Percentiles rank a stretch among this genome's conserved stretches.
Conservation (phyloP, 1,140 invertebrate genomes). For the Lethrus apterus region DNA sequence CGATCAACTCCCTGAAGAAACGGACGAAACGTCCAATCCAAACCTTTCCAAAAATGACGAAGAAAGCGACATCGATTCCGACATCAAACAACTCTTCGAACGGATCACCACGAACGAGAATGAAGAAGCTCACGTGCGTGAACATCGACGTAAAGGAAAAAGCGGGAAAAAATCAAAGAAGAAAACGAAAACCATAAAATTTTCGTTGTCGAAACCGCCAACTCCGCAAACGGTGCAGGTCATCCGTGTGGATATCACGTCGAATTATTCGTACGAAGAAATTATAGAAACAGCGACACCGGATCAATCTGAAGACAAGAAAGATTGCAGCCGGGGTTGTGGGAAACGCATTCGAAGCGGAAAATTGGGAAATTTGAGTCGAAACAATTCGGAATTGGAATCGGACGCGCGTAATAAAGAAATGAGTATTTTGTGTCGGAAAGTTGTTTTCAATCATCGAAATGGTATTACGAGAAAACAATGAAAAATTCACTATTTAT, state of each 20-base stretch:
- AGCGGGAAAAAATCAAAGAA: conserved; percentile 14
- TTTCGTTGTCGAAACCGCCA: conserved; percentile 32
- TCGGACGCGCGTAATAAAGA: background rate
- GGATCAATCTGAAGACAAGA: background rate
- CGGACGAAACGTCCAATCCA: conserved; percentile 6
- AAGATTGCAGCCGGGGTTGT: conserved; percentile 9
- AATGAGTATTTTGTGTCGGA: conserved; percentile 10
- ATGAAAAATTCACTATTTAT: conserved; percentile 2
- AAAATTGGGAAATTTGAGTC: background rate
- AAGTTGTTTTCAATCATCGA: conserved; percentile 1
- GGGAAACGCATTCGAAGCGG: conserved; percentile 1
- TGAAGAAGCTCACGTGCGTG: conserved; percentile 4
- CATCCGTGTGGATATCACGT: conserved; percentile 37
- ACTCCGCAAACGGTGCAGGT: conserved; percentile 38
- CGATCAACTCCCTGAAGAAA: conserved; percentile 2
- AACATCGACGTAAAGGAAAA: conserved; percentile 2
- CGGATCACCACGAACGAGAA: conserved; percentile 1
- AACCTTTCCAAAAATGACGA: background rate
- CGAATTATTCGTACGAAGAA: conserved; percentile 27
- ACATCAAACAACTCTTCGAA: conserved; percentile 11
- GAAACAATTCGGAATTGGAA: background rate
- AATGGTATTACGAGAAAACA: conserved; percentile 1
- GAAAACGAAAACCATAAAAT: conserved; percentile 31
- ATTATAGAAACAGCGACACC: background rate
- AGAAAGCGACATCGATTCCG: conserved; percentile 7